phyloP scores from a whole-genome alignment of 1,140 invertebrate species.

The Mesaphorura yosii region DNA sequence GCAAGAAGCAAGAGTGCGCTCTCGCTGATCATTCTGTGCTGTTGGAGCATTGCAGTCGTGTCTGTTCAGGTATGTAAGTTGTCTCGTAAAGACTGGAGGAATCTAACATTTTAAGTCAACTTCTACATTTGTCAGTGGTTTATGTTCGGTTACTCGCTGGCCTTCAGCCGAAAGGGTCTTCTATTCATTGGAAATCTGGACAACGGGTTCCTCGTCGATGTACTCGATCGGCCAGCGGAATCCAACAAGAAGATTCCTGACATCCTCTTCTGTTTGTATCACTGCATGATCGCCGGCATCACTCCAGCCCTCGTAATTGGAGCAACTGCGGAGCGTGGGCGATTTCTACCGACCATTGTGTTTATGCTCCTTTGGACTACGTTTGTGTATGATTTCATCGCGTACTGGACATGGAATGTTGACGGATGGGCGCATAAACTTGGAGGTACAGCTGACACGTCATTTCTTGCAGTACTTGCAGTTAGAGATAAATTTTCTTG shows the following conservation, averaged over 20 bases:
- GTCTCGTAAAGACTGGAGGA: background rate
- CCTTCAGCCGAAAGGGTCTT: constrained; percentile 20
- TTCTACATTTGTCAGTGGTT: constrained; percentile 21
- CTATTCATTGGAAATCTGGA: constrained; percentile 22
- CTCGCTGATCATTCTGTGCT: constrained; percentile 19
- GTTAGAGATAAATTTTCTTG: constrained; percentile 3
- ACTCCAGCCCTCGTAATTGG: constrained; percentile 28
- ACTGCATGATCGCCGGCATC: constrained; percentile 28
- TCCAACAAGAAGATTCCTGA: constrained; percentile 20
- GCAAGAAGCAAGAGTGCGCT: constrained; percentile 16
- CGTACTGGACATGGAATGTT: constrained; percentile 24
- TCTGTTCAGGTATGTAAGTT: constrained; percentile 22
- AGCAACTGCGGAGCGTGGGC: constrained; percentile 25
- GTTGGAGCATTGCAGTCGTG: constrained; percentile 25
- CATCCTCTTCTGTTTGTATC: constrained; percentile 26
- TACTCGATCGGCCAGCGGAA: background rate
- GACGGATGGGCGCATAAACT: constrained; percentile 12
- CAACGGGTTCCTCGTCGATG: constrained; percentile 14
- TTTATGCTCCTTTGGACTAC: constrained; percentile 30
- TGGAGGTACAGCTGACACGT: constrained; percentile 7
- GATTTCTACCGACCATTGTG: constrained; percentile 26
- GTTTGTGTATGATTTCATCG: constrained; percentile 27
- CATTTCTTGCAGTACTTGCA: constrained; percentile 4
- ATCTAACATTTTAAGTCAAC: background rate
- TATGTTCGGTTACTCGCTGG: constrained; percentile 23